phyloP scores from a whole-genome alignment of 1,140 invertebrate genomes.

The Subanguina moxae region DNA sequence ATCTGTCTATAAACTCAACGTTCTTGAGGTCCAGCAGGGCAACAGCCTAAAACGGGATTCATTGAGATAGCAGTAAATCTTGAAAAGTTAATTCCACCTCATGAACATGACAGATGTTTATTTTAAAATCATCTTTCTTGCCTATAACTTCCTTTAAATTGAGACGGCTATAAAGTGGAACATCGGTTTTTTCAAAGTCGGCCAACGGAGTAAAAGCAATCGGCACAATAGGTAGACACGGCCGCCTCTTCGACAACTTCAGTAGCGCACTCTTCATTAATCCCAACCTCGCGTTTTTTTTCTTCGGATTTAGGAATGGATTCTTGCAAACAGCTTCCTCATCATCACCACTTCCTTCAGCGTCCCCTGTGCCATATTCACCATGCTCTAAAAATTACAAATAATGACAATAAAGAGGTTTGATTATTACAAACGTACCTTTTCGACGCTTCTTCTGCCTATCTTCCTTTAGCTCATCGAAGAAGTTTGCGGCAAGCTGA shows the following conservation, averaged over 20 bases:
- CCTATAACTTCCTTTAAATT: conserved; percentile 46
- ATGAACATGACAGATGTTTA: conserved; percentile 59
- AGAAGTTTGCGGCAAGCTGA: conserved; percentile 28
- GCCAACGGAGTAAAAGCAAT: conserved; percentile 38
- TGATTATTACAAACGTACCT: background rate
- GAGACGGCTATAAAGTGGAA: conserved; percentile 34
- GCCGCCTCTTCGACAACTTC: background rate
- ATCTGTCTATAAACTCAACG: conserved; percentile 15
- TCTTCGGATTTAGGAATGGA: conserved; percentile 13
- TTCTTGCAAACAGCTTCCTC: background rate
- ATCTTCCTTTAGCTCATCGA: conserved; percentile 26
- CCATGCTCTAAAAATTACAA: background rate
- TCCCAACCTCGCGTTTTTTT: conserved; percentile 5
- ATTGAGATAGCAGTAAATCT: background rate
- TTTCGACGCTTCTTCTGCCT: conserved; percentile 21
- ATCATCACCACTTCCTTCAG: conserved; percentile 11
- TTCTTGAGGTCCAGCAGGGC: conserved; percentile 29
- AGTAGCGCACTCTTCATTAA: conserved; percentile 1
- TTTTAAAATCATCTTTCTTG: conserved; percentile 60
- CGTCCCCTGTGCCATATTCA: conserved; percentile 3
- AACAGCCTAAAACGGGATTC: conserved; percentile 8
- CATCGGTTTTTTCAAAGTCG: conserved; percentile 41
- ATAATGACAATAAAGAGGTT: too few species aligned
- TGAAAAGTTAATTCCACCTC: conserved; percentile 1
- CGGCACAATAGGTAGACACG: conserved; percentile 30